Evolutionary conservation across 1,140 invertebrate species (phyloP).

Genomic region (Pseudobourletiella spinata): DNA sequence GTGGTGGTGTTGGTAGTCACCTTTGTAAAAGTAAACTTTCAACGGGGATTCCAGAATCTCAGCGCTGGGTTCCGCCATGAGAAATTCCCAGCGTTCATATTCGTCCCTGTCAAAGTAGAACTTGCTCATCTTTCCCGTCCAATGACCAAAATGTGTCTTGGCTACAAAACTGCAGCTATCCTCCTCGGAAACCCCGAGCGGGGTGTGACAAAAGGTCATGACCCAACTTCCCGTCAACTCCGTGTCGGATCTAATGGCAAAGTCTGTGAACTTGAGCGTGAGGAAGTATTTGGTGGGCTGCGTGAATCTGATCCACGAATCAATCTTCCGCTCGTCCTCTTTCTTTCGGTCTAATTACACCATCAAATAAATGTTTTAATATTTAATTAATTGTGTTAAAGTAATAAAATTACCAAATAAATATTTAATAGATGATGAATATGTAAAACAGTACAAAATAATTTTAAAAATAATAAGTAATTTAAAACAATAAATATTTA

Average conservation of each 20-base stretch:
- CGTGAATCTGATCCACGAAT: too few species aligned
- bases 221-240: background rate
- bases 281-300: background rate
- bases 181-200: background rate
- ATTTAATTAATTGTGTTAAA: too few species aligned
- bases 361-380: too few species aligned
- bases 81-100: background rate
- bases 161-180: background rate
- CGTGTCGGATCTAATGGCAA: background rate
- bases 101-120: background rate
- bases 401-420: too few species aligned
- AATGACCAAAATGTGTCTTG: background rate
- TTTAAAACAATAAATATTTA: too few species aligned
- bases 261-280: background rate
- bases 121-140: background rate
- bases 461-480: too few species aligned
- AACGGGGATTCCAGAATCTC: constrained; percentile 5
- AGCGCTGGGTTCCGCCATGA: background rate
- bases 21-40: background rate
- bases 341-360: too few species aligned
- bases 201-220: background rate
- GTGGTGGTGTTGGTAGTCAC: background rate
- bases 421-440: too few species aligned
- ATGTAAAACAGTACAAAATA: too few species aligned
- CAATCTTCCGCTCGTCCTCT: too few species aligned